Evolutionary conservation across 2,888 invertebrate species (phyloP), one percentile per base, ranked within the genome.

Genomic region (Leptura quadrifasciata): DNA sequence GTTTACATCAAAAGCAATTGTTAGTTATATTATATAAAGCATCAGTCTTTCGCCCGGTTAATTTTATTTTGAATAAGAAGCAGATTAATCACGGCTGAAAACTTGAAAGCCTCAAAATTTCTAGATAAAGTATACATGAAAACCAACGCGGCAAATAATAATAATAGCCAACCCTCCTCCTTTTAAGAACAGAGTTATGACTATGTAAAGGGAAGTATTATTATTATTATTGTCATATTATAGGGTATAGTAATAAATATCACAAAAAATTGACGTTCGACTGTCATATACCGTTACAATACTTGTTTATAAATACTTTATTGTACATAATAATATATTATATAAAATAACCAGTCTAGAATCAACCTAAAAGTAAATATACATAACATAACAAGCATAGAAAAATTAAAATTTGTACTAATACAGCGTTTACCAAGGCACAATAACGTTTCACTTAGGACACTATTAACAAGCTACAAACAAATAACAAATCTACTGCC

Each of bases 371-470:
- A 60, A 17, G 24, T 58, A 69, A 31, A 35, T 58, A 55, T 60
- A 69, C 69, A 65, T 20, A 64, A 72, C 57, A 65, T 63, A 75
- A 68, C 68, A 74, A 74, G 74, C 74, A 58, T 55, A 31, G 60
- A 58, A 71, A 65, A 75, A 71, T 39, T 63, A 75, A 75, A 75
- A 71, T 75, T 75, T 75, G 75, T 75, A 75, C 75, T 75, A 75
- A 70, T 52, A 64, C 54, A 58, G 71, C 75, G 75, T 70, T 75
- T 75, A 71, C 75, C n/a, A 71, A 75, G 75, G 75, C 75, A 71
- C 75, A 71, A 63, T 18, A 57, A 58, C 60, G 24, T 21, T 60
- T 65, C 60, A 67, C 52, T 55, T 63, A 54, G 27, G 24, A 47
- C 15, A 31, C 39, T 67, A 73, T 35, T 65, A 74, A 58, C 47